Conservation (phyloP, 2,113 vertebrate species). For the Tyrannus savana region DNA sequence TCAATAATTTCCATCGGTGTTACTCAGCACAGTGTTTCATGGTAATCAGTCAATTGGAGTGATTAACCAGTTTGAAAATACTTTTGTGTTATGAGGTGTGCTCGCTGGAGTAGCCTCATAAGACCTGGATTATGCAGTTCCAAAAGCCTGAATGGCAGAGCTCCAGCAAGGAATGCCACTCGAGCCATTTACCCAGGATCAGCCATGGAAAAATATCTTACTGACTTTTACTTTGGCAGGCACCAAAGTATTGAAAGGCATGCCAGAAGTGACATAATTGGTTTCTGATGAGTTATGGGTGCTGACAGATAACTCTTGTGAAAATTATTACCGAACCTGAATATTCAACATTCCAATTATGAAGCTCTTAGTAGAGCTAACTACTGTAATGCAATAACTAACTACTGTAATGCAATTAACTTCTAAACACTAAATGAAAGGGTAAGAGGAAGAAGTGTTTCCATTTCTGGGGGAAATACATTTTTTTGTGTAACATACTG, state of each 20-base stretch:
- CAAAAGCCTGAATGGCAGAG: not conserved
- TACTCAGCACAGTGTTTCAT: not conserved
- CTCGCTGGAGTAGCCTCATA: not conserved
- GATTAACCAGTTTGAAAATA: not conserved
- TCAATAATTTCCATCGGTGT: not conserved
- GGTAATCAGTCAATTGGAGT: not conserved
- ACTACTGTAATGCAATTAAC: not conserved
- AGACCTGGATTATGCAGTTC: not conserved
- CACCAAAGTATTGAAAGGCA: not conserved
- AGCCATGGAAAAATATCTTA: not conserved
- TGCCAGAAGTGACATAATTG: not conserved
- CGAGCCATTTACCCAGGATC: not conserved
- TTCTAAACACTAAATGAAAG: not conserved
- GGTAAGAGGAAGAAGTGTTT: not conserved
- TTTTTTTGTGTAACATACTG: not conserved
- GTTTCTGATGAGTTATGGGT: not conserved
- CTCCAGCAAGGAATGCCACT: not conserved
- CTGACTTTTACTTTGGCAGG: slow-evolving; percentile 2
- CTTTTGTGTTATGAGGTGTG: not conserved
- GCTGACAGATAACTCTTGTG: slow-evolving; percentile 7
- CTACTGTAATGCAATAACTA: not conserved
- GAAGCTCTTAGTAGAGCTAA: not conserved
- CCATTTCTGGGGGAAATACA: not conserved
- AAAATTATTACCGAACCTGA: slow-evolving; percentile 11
- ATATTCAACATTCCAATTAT: not conserved